Evolutionary conservation across 1,140 invertebrate genomes (phyloP).

Genomic region (Antheraea mylitta): DNA sequence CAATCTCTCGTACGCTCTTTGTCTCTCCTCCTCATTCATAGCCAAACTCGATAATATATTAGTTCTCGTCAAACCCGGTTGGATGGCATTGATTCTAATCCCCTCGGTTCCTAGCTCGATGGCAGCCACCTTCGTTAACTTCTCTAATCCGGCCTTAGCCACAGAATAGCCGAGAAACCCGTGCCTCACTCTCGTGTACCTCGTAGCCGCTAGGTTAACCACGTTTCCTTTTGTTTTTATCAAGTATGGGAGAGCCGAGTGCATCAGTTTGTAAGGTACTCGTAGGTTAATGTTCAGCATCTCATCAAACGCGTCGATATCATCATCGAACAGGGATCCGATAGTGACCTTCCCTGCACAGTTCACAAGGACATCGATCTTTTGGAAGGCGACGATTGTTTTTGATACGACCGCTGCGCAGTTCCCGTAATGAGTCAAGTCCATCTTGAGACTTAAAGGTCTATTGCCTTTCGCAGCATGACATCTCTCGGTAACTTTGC

Average conservation of each 20-base stretch:
- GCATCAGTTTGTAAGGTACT: constrained; percentile 85
- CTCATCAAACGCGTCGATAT: constrained; percentile 84
- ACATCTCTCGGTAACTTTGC: constrained; percentile 81
- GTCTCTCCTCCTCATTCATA: constrained; percentile 81
- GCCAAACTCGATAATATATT: constrained; percentile 78
- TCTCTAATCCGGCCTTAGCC: constrained; percentile 76
- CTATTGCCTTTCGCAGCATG: constrained; percentile 66
- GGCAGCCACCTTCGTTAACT: constrained; percentile 84
- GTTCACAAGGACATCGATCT: constrained; percentile 84
- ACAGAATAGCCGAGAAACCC: constrained; percentile 32
- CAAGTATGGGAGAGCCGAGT: constrained; percentile 85
- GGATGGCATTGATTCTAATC: constrained; percentile 84
- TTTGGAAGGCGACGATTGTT: constrained; percentile 79
- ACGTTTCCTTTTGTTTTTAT: constrained; percentile 73
- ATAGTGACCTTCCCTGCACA: constrained; percentile 85
- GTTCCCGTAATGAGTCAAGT: constrained; percentile 81
- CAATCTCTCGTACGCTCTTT: constrained; percentile 82
- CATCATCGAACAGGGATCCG: constrained; percentile 85
- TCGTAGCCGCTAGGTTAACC: constrained; percentile 29
- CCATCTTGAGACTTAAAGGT: constrained; percentile 72
- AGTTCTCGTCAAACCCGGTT: constrained; percentile 81
- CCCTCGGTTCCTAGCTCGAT: constrained; percentile 74
- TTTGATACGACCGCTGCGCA: constrained; percentile 81
- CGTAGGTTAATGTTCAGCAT: constrained; percentile 86
- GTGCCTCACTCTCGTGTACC: constrained; percentile 21